These are phyloP conservation scores for Aradophagus sp. DNA, from an alignment of 1,140 invertebrate species.

Conservation along the genomic window DNA sequence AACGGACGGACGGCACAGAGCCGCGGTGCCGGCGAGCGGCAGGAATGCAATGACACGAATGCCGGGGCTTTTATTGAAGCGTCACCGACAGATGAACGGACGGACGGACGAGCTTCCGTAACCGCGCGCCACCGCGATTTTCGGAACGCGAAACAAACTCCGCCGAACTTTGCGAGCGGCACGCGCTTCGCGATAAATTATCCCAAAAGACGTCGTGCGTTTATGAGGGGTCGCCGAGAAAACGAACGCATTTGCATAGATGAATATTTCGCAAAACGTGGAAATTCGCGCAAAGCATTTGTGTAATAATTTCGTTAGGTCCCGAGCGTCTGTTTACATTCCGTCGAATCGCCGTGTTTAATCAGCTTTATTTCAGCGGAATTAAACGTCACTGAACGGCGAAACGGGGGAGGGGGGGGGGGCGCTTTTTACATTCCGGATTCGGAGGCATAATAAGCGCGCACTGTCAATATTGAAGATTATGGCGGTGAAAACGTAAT, in stretches of 20 bases:
- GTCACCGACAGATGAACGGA: too few relatives aligned
- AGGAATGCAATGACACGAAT: conserved; percentile 29
- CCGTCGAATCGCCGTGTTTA: conserved; percentile 22
- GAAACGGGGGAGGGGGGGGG: too few relatives aligned
- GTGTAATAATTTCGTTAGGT: conserved; percentile 27
- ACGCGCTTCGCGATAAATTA: conserved; percentile 37
- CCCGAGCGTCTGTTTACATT: conserved; percentile 19
- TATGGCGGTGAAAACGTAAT: background rate
- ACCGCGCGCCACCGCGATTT: too few relatives aligned
- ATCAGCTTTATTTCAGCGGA: conserved; percentile 32
- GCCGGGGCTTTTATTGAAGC: conserved; percentile 14
- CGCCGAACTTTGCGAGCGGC: too few relatives aligned
- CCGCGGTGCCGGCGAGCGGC: conserved; percentile 3
- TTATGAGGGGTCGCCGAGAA: conserved; percentile 37
- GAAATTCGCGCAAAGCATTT: conserved; percentile 18
- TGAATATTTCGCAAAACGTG: conserved; percentile 45
- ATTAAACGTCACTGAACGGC: conserved; percentile 21
- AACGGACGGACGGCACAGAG: conserved; percentile 15
- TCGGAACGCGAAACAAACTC: too few relatives aligned
- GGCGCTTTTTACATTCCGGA: conserved; percentile 22
- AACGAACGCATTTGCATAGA: conserved; percentile 53
- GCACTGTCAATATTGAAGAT: conserved; percentile 37
- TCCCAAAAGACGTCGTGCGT: conserved; percentile 40
- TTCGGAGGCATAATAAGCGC: conserved; percentile 18
- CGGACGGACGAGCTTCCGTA: too few relatives aligned